Base-by-base conservation (phyloP, 2,113 vertebrate species). In the Oenanthe oenanthe region DNA sequence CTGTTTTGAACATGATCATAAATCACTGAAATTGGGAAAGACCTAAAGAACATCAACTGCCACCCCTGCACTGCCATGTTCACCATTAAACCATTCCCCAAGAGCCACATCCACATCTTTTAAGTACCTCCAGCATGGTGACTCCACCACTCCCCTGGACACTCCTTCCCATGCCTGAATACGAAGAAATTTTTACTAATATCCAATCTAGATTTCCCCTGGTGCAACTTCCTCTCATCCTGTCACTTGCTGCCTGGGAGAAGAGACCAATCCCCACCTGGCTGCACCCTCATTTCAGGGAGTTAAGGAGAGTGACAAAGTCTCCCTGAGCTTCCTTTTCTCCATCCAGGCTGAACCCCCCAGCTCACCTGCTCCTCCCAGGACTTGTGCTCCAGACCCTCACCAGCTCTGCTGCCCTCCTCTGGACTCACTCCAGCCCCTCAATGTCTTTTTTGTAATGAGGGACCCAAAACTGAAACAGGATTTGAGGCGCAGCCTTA, bases 1-100 rank as follows among this genome's bases (percentile, higher is more conserved):
- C 85, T 86, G 63, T 60, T 93, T 92, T 92, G 73, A 96, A 91
- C 72, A 88, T 38, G 68, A 93, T 86, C 82, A 56, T 19, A 80
- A 72, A 92, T 62, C 4, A 2, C 2, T 86, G 36, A n/a, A 3
- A 2, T 6, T 68, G 26, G 42, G 68, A 56, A 80, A 68, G 47
- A 62, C 15, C 10, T 48, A 25, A 73, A 80, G 21, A 85, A 54
- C 25, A n/a, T 10, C 2, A 61, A 12, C 18, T 54, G 42, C 38
- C 25, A 60, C 13, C 4, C 19, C 67, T 19, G 34, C 53, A 73
- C 26, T 54, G 38, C 54, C 26, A 8, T 5, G 13, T n/a, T 47
- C 47, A 38, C 7, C 47, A 13, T 17, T 36, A 32, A 70, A 62
- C 48, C 56, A 32, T 3, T 9, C 53, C 40, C 21, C 18, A 28